Conservation (phyloP, 2,888 invertebrate genomes). For the Pristionchus japonicus region DNA sequence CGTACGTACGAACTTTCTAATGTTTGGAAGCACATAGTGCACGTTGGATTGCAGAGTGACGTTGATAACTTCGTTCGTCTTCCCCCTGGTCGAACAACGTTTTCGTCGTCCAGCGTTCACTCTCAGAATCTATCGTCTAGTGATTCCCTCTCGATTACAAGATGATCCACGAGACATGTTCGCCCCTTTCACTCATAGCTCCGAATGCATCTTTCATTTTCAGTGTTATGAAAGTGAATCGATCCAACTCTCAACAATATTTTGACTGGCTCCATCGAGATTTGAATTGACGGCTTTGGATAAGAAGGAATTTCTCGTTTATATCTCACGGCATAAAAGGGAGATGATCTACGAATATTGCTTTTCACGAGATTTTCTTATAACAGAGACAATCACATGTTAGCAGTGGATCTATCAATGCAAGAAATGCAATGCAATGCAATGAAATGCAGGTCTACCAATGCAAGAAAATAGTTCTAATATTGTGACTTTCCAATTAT, state of each 20-base stretch:
- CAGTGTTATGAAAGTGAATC: background rate
- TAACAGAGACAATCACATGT: too few species aligned
- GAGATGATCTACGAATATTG: too few species aligned
- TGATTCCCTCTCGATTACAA: background rate
- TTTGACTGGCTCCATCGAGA: background rate
- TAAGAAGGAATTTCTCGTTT: background rate
- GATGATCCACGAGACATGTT: background rate
- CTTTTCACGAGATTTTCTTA: too few species aligned
- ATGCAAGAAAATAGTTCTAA: too few species aligned
- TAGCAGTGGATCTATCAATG: too few species aligned
- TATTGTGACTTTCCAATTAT: too few species aligned
- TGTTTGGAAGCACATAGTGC: too few species aligned
- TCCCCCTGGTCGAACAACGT: background rate
- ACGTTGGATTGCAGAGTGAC: too few species aligned
- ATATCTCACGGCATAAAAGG: too few species aligned
- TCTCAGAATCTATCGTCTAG: background rate
- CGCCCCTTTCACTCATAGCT: background rate
- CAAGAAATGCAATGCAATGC: too few species aligned
- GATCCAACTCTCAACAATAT: background rate
- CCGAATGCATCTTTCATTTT: background rate
- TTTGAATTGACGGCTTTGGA: background rate
- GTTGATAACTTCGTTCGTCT: background rate
- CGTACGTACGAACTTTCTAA: too few species aligned
- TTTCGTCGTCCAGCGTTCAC: background rate
- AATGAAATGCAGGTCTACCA: too few species aligned